Evolutionary conservation across 2,113 vertebrate species (phyloP).

Genomic region (Zapus hudsonius): DNA sequence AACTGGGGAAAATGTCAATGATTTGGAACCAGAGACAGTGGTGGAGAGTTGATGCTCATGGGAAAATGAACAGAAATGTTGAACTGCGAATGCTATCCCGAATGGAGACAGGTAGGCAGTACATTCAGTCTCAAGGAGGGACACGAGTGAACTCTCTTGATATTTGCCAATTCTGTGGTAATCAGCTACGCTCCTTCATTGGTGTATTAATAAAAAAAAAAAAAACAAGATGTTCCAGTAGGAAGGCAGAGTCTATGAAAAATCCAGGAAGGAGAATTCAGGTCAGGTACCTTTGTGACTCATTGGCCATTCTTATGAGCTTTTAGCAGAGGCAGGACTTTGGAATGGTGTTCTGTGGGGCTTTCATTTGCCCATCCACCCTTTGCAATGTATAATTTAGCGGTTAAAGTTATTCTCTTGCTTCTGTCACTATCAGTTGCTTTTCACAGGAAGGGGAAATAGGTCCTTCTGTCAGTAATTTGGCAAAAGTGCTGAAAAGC

Average conservation of each 20-base stretch:
- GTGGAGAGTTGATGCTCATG: conserved; percentile 36
- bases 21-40: conserved; percentile 64
- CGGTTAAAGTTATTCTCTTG: conserved; percentile 64
- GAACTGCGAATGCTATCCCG: conserved; percentile 39
- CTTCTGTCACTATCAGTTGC: conserved; percentile 75
- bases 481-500: conserved; percentile 39
- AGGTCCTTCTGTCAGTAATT: conserved; percentile 53
- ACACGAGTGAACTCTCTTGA: conserved; percentile 36
- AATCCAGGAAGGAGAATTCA: conserved; percentile 32
- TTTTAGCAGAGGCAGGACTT: conserved; percentile 38
- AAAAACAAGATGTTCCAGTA: neutral
- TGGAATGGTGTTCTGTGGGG: conserved; percentile 24
- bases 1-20: conserved; percentile 37
- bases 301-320: conserved; percentile 36
- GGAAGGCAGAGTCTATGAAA: conserved; percentile 6
- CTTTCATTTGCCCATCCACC: conserved; percentile 39
- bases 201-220: conserved; percentile 54
- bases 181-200: conserved; percentile 3
- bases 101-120: conserved; percentile 16
- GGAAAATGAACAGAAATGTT: conserved; percentile 52
- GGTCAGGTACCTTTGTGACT: conserved; percentile 42
- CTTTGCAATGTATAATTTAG: conserved; percentile 71
- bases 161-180: conserved; percentile 37
- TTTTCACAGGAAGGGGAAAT: conserved; percentile 47
- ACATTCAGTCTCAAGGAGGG: conserved; percentile 60